Base-by-base conservation (phyloP, 2,797 vertebrate genomes). In the Crax fasciolata region DNA sequence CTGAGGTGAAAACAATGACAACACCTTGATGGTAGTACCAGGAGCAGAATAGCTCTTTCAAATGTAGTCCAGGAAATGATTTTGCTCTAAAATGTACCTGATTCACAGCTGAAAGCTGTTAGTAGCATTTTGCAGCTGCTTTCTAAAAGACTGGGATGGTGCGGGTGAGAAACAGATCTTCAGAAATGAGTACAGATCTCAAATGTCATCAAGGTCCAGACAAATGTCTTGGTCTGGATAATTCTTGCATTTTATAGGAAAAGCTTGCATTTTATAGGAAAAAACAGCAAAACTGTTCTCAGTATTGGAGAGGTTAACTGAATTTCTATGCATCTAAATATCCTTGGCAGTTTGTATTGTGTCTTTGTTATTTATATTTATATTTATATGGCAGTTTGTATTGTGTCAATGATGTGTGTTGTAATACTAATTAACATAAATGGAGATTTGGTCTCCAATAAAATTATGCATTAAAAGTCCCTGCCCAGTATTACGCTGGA, bases 271-370 rank as follows among this genome's bases (percentile, higher is more conserved):
- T 89, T 89, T 55, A 25, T 23, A 20, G 11, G 41, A 58, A 72
- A 61, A 89, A 82, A 71, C 8, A 28, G 30, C 11, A 16, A 19
- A n/a, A 27, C 3, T 13, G 0, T 76, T 72, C 4, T 24, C 21
- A 70, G 46, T 48, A 7, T 11, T 63, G n/a, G n/a, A 68, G 49
- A 16, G 39, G 59, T 10, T 62, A 57, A 10, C 27, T 59, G n/a
- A 63, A 39, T 55, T 57, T 81, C 32, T 91, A 41, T 84, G 87
- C 84, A 91, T 91, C 82, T 92, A 32, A 78, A 76, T 91, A 66
- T 61, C 89, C 85, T 57, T 85, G n/a, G 17, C 61, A 77, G 82
- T 75, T 68, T 74, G 16, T 94, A 27, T 71, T 93, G 72, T 84
- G 48, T 89, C 27, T 35, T 35, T 35, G 35, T 35, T 35, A 35